These are phyloP conservation scores for Lutjanus argentimaculatus DNA, from an alignment of 2,797 vertebrate genomes.

Conservation along the genomic window DNA sequence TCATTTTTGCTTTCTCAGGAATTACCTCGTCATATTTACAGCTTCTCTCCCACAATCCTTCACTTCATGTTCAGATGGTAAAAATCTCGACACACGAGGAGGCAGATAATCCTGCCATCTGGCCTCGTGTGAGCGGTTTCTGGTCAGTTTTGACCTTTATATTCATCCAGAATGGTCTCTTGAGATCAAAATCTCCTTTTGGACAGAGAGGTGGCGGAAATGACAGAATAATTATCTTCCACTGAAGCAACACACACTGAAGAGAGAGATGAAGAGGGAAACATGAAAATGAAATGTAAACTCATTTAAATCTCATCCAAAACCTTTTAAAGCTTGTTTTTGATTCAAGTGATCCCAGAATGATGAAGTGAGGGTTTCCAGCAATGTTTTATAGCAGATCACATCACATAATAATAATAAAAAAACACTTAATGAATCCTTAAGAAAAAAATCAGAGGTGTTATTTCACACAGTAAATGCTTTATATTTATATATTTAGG, in stretches of 20 bases:
- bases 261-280: neutral
- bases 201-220: slow-evolving; percentile 2
- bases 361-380: neutral
- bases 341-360: neutral
- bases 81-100: neutral
- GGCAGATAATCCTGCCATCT: slow-evolving; percentile 23
- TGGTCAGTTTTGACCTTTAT: slow-evolving; percentile 33
- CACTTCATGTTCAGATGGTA: slow-evolving; percentile 22
- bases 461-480: neutral
- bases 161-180: slow-evolving; percentile 3
- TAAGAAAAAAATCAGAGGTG: neutral
- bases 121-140: neutral
- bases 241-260: neutral
- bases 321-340: neutral
- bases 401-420: no score
- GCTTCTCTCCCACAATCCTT: slow-evolving; percentile 43
- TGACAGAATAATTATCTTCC: slow-evolving; percentile 20
- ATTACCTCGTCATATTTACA: slow-evolving; percentile 48
- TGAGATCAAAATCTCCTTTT: slow-evolving; percentile 15
- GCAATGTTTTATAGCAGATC: no score
- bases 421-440: no score
- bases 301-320: neutral
- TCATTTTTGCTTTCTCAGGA: slow-evolving; percentile 51
- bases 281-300: neutral
- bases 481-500: neutral